Conservation (phyloP, 1,140 invertebrate genomes). For the Aphaenogaster rudis region DNA sequence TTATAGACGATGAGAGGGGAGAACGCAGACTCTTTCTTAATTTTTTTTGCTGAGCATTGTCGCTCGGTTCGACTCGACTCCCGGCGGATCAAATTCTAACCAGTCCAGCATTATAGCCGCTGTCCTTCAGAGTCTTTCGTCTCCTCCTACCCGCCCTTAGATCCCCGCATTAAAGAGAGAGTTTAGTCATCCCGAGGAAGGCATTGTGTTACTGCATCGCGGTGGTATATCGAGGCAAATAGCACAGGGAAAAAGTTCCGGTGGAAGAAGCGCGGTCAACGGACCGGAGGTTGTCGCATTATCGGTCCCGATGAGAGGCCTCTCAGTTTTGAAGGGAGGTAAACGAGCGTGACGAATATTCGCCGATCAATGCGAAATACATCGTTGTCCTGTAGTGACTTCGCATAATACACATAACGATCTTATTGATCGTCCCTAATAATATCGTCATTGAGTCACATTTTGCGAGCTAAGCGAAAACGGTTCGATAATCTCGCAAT, state of each 20-base stretch:
- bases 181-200: conserved; percentile 81
- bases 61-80: conserved; percentile 82
- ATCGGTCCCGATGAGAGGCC: conserved; percentile 66
- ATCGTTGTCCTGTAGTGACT: conserved; percentile 22
- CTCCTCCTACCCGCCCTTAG: conserved; percentile 61
- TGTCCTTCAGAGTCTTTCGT: conserved; percentile 82
- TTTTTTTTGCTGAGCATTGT: conserved; percentile 81
- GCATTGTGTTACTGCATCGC: conserved; percentile 83
- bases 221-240: conserved; percentile 74
- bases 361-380: conserved; percentile 32
- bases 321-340: conserved; percentile 58
- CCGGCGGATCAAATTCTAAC: conserved; percentile 86
- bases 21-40: conserved; percentile 1
- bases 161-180: conserved; percentile 73
- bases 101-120: conserved; percentile 85
- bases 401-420: conserved; percentile 36
- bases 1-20: background rate
- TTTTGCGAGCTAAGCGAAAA: background rate
- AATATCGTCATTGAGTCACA: conserved; percentile 41
- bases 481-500: conserved; percentile 3
- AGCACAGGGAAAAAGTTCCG: conserved; percentile 68
- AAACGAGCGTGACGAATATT: conserved; percentile 77
- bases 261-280: conserved; percentile 27
- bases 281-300: conserved; percentile 54
- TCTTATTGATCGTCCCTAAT: conserved; percentile 45